Evolutionary conservation across 2,888 invertebrate species (phyloP).

Genomic region (Drosophila yooni): DNA sequence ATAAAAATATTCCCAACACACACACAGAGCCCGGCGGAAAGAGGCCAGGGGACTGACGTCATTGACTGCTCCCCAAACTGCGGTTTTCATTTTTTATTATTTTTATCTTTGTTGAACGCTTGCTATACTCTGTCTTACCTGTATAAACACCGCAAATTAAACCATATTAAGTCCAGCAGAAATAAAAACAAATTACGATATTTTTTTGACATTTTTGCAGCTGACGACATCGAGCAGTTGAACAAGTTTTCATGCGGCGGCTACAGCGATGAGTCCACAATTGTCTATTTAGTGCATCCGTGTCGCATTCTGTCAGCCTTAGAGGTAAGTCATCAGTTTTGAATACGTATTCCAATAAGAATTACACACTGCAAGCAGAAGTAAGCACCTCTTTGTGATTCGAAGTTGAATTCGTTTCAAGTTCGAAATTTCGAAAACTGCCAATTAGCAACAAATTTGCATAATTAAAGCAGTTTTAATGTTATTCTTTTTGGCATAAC

Average conservation of each 20-base stretch:
- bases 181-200: constrained; percentile 13
- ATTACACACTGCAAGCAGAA: not conserved
- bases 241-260: constrained; percentile 93
- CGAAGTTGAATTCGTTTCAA: not conserved
- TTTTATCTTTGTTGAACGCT: constrained; percentile 45
- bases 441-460: not conserved
- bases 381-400: not conserved
- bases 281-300: constrained; percentile 94
- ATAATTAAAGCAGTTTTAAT: not conserved
- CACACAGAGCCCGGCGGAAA: constrained; percentile 14
- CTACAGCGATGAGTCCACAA: constrained; percentile 93
- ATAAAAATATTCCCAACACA: constrained; percentile 8
- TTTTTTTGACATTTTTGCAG: constrained; percentile 84
- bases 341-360: not conserved
- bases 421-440: not conserved
- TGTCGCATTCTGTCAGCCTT: constrained; percentile 94
- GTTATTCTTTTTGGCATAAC: not conserved
- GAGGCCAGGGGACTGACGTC: constrained; percentile 59
- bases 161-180: constrained; percentile 22
- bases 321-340: constrained; percentile 86
- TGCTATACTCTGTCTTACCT: constrained; percentile 43
- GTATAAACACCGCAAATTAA: constrained; percentile 42
- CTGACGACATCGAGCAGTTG: constrained; percentile 92
- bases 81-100: constrained; percentile 15
- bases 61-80: constrained; percentile 33